phyloP scores from a whole-genome alignment of 1,140 invertebrate genomes.

The Cotesia glomerata region DNA sequence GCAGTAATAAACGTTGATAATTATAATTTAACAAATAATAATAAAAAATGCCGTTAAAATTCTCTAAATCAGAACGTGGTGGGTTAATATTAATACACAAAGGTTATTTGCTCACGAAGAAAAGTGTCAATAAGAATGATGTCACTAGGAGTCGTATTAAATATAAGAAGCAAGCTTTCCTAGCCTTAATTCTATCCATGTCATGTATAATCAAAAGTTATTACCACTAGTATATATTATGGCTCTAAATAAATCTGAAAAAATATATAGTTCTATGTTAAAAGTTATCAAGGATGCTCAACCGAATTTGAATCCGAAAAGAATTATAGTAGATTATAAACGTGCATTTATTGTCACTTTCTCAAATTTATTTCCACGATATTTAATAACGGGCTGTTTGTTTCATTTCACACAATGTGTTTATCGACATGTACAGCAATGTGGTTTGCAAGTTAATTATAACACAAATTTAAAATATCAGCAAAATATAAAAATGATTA shows the following conservation, averaged over 20 bases:
- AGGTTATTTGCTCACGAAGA: too few species aligned
- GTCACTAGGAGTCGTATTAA: too few species aligned
- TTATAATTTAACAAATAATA: too few species aligned
- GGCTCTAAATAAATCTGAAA: background rate
- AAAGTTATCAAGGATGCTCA: background rate
- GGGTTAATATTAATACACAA: too few species aligned
- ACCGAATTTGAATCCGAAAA: background rate
- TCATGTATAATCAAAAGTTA: background rate
- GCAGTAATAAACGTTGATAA: too few species aligned
- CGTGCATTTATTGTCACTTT: background rate
- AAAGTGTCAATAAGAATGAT: too few species aligned
- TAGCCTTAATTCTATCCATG: constrained; percentile 1
- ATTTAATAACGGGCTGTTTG: background rate
- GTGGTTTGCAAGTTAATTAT: background rate
- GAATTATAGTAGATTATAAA: constrained; percentile 7
- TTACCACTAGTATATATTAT: constrained; percentile 11
- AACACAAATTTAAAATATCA: background rate
- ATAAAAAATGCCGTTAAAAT: too few species aligned
- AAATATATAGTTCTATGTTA: background rate
- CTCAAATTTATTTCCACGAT: background rate
- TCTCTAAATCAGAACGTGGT: too few species aligned
- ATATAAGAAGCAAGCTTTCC: too few species aligned
- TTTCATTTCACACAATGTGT: constrained; percentile 11
- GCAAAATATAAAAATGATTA: background rate
- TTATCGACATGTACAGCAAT: background rate